A percentile compares a stretch with the other conserved stretches of the same genome.
Evolutionary conservation across 2,113 vertebrate genomes (phyloP).

Genomic region (Ornithorhynchus anatinus): DNA sequence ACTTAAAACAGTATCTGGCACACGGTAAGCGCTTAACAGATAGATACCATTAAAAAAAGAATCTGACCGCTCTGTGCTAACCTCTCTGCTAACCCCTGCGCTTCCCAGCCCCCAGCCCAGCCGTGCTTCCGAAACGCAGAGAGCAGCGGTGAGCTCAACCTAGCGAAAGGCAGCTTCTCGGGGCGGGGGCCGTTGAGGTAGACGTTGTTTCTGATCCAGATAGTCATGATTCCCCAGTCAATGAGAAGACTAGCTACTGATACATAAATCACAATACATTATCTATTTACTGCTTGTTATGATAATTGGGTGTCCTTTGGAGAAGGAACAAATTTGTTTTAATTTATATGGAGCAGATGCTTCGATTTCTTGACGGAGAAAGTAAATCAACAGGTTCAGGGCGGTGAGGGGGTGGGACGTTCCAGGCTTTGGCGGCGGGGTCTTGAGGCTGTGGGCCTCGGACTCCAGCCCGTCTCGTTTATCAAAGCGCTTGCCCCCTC

Average conservation of each 20-base stretch:
- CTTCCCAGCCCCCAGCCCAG: too few species aligned
- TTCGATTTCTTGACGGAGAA: neutral
- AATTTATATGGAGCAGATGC: neutral
- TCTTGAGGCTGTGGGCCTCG: too few species aligned
- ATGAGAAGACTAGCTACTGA: neutral
- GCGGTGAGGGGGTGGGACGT: neutral
- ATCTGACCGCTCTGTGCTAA: too few species aligned
- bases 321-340: neutral
- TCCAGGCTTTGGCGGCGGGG: too few species aligned
- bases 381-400: neutral
- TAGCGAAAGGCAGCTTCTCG: neutral
- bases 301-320: neutral
- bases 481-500: neutral
- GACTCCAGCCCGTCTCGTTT: neutral
- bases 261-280: accelerated
- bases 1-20: too few species aligned
- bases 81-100: too few species aligned
- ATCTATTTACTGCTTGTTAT: neutral
- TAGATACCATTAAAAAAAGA: too few species aligned
- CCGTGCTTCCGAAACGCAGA: too few species aligned
- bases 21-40: too few species aligned
- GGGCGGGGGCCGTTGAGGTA: neutral
- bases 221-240: neutral
- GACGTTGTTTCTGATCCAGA: neutral
- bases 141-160: neutral